phyloP scores from a whole-genome alignment of 2,113 vertebrate species.

The Anarrhichthys ocellatus region DNA sequence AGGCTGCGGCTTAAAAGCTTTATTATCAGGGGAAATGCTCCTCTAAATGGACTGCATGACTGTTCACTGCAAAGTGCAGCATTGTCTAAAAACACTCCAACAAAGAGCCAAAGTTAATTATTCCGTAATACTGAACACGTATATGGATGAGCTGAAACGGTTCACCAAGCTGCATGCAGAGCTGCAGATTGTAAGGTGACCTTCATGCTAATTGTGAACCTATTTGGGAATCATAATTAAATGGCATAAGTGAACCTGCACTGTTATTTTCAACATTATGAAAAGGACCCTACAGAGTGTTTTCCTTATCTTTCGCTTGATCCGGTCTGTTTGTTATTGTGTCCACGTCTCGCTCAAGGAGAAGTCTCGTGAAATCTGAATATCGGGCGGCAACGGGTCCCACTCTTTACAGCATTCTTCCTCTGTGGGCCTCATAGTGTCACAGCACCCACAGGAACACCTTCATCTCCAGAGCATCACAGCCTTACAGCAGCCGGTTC shows the following conservation, averaged over 20 bases:
- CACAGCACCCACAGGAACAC: background rate
- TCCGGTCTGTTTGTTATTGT: background rate
- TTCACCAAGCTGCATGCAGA: constrained; percentile 6
- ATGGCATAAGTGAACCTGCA: background rate
- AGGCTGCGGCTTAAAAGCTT: constrained; percentile 57
- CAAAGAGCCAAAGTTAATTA: constrained; percentile 30
- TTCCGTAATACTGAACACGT: constrained; percentile 2
- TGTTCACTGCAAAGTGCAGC: constrained; percentile 5
- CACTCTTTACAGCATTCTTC: too few relatives aligned
- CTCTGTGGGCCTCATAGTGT: background rate
- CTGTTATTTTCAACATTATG: background rate
- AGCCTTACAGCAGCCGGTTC: background rate
- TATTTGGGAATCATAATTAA: constrained; percentile 7
- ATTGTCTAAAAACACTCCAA: constrained; percentile 30
- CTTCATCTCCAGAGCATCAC: background rate
- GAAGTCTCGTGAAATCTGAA: too few relatives aligned
- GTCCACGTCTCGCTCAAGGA: background rate
- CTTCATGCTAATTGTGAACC: constrained; percentile 28
- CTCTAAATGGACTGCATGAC: constrained; percentile 35
- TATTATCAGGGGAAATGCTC: constrained; percentile 22
- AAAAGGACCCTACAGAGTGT: background rate
- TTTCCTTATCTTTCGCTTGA: background rate
- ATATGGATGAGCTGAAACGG: constrained; percentile 1
- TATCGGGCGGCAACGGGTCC: too few relatives aligned
- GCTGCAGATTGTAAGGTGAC: constrained; percentile 12